Percentiles rank a stretch among this genome's conserved stretches.
Evolutionary conservation across 2,888 invertebrate genomes (phyloP).

Genomic region (Lasius platythorax): DNA sequence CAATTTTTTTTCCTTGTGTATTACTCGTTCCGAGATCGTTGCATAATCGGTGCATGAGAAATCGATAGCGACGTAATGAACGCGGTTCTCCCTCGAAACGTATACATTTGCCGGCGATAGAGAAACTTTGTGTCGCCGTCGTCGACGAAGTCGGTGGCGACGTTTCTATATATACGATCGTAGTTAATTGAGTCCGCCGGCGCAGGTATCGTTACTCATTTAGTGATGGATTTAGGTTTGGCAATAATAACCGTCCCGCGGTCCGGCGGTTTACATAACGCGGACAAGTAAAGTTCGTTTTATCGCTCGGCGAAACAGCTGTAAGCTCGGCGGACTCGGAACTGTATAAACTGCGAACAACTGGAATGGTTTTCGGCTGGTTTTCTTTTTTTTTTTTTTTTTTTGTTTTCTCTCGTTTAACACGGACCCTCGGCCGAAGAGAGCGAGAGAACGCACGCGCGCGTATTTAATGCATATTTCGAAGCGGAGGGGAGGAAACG

Average conservation of each 20-base stretch:
- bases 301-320: background rate
- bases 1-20: no score
- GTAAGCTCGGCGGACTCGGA: background rate
- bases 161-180: conserved; percentile 27
- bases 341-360: background rate
- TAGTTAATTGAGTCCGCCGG: conserved; percentile 29
- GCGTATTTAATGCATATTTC: background rate
- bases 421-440: background rate
- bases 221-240: conserved; percentile 52
- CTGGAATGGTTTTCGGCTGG: background rate
- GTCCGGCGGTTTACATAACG: conserved; percentile 38
- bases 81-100: background rate
- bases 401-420: background rate
- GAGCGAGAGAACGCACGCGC: background rate
- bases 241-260: conserved; percentile 42
- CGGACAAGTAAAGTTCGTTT: conserved; percentile 3
- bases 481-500: background rate
- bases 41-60: background rate
- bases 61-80: conserved; percentile 24
- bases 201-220: conserved; percentile 44
- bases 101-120: background rate
- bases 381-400: background rate
- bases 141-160: background rate
- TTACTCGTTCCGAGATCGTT: conserved; percentile 10
- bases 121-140: background rate